Evolutionary conservation across 2,888 invertebrate species (phyloP).

Genomic region (Gymnoscelis rufifasciata): DNA sequence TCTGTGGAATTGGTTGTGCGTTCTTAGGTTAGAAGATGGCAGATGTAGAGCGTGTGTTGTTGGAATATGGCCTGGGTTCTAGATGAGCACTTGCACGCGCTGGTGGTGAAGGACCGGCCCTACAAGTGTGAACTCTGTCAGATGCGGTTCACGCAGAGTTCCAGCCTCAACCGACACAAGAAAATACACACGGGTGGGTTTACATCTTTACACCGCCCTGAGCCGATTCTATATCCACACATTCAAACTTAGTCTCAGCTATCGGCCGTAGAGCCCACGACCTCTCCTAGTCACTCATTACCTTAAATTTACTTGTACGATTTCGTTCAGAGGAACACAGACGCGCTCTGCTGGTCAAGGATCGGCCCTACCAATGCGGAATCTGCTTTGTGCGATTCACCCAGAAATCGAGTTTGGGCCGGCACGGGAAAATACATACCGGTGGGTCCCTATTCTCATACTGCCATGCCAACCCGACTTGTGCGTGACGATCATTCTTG

Average conservation of each 20-base stretch:
- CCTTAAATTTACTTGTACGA: constrained; percentile 52
- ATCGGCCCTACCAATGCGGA: constrained; percentile 81
- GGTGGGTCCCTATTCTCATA: constrained; percentile 63
- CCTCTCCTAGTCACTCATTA: constrained; percentile 33
- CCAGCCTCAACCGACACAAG: constrained; percentile 85
- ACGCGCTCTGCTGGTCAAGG: constrained; percentile 70
- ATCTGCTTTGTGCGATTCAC: constrained; percentile 83
- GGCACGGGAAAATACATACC: constrained; percentile 83
- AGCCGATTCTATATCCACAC: constrained; percentile 41
- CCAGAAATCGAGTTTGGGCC: constrained; percentile 83
- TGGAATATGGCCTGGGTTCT: constrained; percentile 67
- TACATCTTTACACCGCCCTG: constrained; percentile 48
- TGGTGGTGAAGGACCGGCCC: constrained; percentile 79
- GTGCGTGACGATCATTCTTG: constrained; percentile 58
- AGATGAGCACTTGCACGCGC: constrained; percentile 78
- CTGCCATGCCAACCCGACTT: constrained; percentile 43
- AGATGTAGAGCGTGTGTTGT: constrained; percentile 47
- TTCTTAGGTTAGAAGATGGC: constrained; percentile 40
- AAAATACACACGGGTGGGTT: constrained; percentile 83
- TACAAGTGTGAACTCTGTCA: constrained; percentile 84
- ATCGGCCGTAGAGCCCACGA: constrained; percentile 26
- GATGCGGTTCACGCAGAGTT: constrained; percentile 85
- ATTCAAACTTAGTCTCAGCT: constrained; percentile 23
- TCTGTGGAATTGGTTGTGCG: constrained; percentile 47
- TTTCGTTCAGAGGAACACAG: constrained; percentile 73